Conservation (phyloP, 2,888 invertebrate genomes). For the Harpagoxenus sublaevis region DNA sequence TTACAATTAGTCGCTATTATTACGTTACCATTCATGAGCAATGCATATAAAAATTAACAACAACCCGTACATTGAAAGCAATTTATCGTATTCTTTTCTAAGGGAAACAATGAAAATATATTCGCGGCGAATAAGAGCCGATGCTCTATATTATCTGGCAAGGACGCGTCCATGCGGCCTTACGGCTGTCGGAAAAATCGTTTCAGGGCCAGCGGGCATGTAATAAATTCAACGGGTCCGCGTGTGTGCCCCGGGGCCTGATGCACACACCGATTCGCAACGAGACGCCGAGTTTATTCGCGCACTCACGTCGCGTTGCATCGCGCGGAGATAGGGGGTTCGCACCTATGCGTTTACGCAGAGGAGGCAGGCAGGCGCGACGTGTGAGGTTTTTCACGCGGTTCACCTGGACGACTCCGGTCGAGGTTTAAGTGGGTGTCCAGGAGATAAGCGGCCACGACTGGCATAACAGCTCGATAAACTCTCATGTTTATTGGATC, state of each 20-base stretch:
- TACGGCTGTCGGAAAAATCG: constrained; percentile 55
- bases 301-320: background rate
- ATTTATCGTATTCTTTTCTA: background rate
- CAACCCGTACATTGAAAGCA: background rate
- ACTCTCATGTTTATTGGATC: constrained; percentile 84
- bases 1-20: background rate
- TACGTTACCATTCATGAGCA: background rate
- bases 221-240: constrained; percentile 58
- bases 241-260: constrained; percentile 25
- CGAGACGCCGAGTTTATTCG: constrained; percentile 43
- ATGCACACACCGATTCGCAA: constrained; percentile 37
- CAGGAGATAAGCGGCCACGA: constrained; percentile 83
- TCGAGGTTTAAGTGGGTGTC: constrained; percentile 85
- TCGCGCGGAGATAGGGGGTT: constrained; percentile 22
- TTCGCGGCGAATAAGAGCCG: background rate
- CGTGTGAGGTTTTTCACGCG: constrained; percentile 84
- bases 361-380: constrained; percentile 68
- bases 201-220: constrained; percentile 54
- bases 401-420: constrained; percentile 75
- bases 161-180: constrained; percentile 38
- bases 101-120: constrained; percentile 7
- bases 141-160: constrained; percentile 45
- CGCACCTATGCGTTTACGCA: constrained; percentile 66
- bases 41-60: background rate
- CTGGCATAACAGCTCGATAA: constrained; percentile 85